Evolutionary conservation across 2,888 invertebrate species (phyloP).

Genomic region (Hipparchia sbordonii): DNA sequence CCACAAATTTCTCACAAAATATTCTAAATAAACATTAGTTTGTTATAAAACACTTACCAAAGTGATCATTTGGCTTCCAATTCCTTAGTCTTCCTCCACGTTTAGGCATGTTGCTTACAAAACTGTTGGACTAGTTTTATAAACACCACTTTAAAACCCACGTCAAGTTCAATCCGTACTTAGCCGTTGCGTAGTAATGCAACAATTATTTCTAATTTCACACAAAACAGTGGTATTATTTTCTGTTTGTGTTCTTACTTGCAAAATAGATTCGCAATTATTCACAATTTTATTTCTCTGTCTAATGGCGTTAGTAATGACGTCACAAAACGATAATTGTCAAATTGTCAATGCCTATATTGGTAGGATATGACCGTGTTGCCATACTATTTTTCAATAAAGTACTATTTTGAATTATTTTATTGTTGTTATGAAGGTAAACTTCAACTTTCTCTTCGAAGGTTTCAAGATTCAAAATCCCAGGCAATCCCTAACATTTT

Average conservation of each 20-base stretch:
- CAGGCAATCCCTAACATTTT: too few species aligned
- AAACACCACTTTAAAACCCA: not conserved
- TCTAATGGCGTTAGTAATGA: not conserved
- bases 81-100: conserved; percentile 70
- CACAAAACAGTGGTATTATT: too few species aligned
- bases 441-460: too few species aligned
- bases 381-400: not conserved
- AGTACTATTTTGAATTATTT: not conserved
- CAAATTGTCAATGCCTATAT: not conserved
- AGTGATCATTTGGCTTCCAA: conserved; percentile 70
- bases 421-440: not conserved
- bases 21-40: not conserved
- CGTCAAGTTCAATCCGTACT: not conserved
- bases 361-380: not conserved
- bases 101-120: conserved; percentile 68
- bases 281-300: too few species aligned
- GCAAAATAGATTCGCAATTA: too few species aligned
- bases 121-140: not conserved
- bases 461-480: too few species aligned
- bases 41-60: conserved; percentile 57
- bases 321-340: not conserved
- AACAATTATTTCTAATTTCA: too few species aligned
- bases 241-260: too few species aligned
- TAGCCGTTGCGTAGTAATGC: not conserved
- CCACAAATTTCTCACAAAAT: not conserved